Evolutionary conservation across 2,888 invertebrate genomes (phyloP), one percentile per base, ranked within the genome.

Genomic region (Agrypnus murinus): DNA sequence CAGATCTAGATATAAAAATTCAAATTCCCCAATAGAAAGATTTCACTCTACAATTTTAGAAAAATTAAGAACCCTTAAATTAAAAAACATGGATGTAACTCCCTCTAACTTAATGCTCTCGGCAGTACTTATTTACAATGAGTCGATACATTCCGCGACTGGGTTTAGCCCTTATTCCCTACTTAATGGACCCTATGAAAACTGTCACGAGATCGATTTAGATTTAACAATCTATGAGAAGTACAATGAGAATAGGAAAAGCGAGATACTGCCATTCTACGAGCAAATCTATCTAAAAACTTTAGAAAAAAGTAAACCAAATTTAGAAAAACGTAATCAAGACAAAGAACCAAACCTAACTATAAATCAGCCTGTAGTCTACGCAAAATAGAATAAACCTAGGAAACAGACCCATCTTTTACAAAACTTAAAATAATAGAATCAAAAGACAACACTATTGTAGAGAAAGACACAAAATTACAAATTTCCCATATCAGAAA

Each of bases 151-250:
- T 36, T 66, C 70, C 0, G 8, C 50, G 1, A 74, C 74, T 8
- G 69, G 69, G 8, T 57, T 46, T 17, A 57, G 34, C 2, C 46
- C 57, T n/a, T 64, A 57, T 64, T 12, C 46, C 2, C 14, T 57
- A 36, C 25, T 46, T 0, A 57, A 63, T 38, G 63, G 63, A 9
- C 55, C 25, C 10, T 64, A 57, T 45, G 58, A 63, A 14, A 57
- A 63, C 14, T n/a, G 32, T 4, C 60, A 55, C 34, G 75, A 75
- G 62, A 68, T 75, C 12, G 73, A 76, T 46, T 45, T 74, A 48
- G 45, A 69, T 14, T 34, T 57, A 43, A 69, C 66, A 9, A 65
- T 74, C 15, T 76, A 74, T 48, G 71, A 76, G 62, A 48, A 19
- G 9, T 72, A 75, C 43, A 71, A 76, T 48, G 62, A 74, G 36